These are phyloP conservation scores for Saccostrea cuccullata DNA, from an alignment of 1,140 invertebrate genomes.

Conservation along the genomic window DNA sequence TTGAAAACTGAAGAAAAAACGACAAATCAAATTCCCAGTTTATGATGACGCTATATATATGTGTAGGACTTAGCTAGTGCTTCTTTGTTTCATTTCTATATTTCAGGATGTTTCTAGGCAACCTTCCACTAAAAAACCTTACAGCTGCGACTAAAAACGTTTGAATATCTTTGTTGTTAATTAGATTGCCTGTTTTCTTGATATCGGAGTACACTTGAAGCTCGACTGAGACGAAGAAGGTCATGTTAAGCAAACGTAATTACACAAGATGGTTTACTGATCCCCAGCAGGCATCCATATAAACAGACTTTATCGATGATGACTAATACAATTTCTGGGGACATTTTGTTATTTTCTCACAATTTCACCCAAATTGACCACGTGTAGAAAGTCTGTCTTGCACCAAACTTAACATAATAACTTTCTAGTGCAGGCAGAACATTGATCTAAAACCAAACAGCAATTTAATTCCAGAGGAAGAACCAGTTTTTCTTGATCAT, in stretches of 20 bases:
- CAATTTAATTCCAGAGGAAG: neutral
- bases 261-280: neutral
- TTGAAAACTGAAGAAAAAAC: no score
- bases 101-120: neutral
- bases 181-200: neutral
- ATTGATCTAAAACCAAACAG: neutral
- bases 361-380: neutral
- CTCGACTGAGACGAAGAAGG: neutral
- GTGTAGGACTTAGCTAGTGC: no score
- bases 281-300: neutral
- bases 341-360: constrained; percentile 28
- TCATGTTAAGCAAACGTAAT: constrained; percentile 19
- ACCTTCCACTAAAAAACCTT: neutral
- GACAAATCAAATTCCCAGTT: no score
- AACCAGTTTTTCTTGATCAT: neutral
- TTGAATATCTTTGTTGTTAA: neutral
- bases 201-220: neutral
- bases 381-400: neutral
- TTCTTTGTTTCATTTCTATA: no score
- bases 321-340: neutral
- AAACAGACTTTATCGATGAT: neutral
- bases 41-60: no score
- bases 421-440: neutral
- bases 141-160: neutral
- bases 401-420: neutral